Base-by-base conservation (phyloP, 2,888 invertebrate species). In the Mimas tiliae region DNA sequence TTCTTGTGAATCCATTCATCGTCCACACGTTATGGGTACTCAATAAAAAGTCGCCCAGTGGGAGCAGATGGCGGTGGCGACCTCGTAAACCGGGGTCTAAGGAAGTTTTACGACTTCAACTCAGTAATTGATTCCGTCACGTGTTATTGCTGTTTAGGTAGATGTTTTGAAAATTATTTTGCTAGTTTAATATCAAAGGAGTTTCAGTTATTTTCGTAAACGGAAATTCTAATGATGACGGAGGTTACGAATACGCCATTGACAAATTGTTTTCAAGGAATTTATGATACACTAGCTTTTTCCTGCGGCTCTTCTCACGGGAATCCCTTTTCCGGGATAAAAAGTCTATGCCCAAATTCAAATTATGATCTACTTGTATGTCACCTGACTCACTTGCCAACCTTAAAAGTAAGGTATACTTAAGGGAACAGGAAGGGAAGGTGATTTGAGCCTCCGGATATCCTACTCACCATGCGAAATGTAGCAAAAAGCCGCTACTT, bases 21-120 rank as follows among this genome's bases (percentile, higher is more conserved):
- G 74, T 78, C 74, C 74, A 77, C 79, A 76, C 80, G 58, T 58
- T 79, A 78, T 74, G 75, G 78, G 73, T 72, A 81, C 79, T 80
- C 81, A 77, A 85, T 83, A 84, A 85, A 80, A 81, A 38, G 69
- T 70, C 70, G 68, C 74, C 75, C 75, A 71, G 71, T 65, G 73
- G 78, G 73, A 80, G 74, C 85, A 85, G 81, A 84, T 85, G 85
- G 74, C 79, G 72, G 74, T 69, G 73, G 73, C 72, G 74, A 69
- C 71, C 74, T 74, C 84, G 79, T 86, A 86, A 84, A 84, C 75
- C 71, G 72, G 71, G 75, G 70, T 71, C 72, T 75, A 69, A 76
- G 74, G 72, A 76, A 78, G 74, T 80, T 83, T 84, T 82, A 81
- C 75, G 82, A 79, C 69, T 68, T 68, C 67, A 75, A 72, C 58